phyloP scores from a whole-genome alignment of 2,797 vertebrate species.

The Chloroceryle inda region DNA sequence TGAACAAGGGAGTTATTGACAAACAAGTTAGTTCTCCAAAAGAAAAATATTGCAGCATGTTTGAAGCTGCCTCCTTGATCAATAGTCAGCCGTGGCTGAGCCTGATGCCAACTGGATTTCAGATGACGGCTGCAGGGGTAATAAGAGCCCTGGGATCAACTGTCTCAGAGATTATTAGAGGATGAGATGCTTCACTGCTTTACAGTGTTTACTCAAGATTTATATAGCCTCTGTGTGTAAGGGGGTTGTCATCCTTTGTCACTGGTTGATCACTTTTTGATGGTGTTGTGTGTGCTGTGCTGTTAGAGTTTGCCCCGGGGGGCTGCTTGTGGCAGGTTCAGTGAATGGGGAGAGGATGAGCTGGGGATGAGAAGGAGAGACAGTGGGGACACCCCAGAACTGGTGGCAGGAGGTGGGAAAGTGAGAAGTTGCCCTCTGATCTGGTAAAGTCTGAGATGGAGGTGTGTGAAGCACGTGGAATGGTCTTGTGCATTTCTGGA shows the following conservation, averaged over 20 bases:
- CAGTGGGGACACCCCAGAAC: background rate
- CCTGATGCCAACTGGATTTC: slow-evolving; percentile 40
- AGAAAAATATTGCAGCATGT: slow-evolving; percentile 4
- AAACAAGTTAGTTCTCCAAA: slow-evolving; percentile 65
- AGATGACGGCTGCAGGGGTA: slow-evolving; percentile 29
- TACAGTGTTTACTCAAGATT: slow-evolving; percentile 70
- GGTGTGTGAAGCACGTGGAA: fast-evolving
- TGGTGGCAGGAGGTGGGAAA: background rate
- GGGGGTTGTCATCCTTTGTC: background rate
- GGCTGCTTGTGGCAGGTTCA: too few relatives aligned
- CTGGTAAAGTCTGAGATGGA: background rate
- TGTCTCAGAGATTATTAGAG: slow-evolving; percentile 65
- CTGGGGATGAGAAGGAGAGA: background rate
- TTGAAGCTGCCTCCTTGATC: slow-evolving; percentile 56
- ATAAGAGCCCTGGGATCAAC: slow-evolving; percentile 74
- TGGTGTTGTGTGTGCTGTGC: fast-evolving
- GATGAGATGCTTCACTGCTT: slow-evolving; percentile 69
- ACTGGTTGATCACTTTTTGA: background rate
- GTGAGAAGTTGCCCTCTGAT: background rate
- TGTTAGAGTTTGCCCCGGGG: background rate
- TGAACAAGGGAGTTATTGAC: slow-evolving; percentile 43
- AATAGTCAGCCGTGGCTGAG: slow-evolving; percentile 57
- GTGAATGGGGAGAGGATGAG: background rate
- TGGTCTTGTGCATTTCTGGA: background rate
- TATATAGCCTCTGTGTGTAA: slow-evolving; percentile 39